A percentile compares a stretch with the other conserved stretches of the same genome.
Conservation (phyloP, 2,888 invertebrate species). For the Eupithecia pulchellata region DNA sequence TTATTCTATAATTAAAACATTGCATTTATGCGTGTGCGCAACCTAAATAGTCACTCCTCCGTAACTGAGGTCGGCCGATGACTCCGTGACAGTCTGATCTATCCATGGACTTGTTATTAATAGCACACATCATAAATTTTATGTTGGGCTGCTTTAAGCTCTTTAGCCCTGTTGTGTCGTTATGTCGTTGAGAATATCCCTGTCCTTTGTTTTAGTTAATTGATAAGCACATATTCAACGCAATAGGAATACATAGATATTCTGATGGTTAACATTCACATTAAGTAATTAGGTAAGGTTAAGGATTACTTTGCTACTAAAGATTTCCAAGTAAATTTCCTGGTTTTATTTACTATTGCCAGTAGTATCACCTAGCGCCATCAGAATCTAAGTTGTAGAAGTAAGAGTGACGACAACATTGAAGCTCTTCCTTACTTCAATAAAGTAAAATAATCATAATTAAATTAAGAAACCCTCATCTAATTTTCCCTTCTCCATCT, state of each 20-base stretch:
- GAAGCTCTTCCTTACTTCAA: not conserved
- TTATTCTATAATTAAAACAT: constrained; percentile 47
- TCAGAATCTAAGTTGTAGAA: not conserved
- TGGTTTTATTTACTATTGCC: not conserved
- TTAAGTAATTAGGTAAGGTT: not conserved
- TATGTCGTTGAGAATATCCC: not conserved
- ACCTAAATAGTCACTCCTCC: constrained; percentile 45
- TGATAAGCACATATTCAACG: not conserved
- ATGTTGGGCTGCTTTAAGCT: constrained; percentile 20
- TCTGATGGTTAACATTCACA: not conserved
- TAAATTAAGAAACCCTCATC: not conserved
- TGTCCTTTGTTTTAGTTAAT: not conserved
- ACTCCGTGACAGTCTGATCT: constrained; percentile 46
- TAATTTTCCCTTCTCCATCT: constrained; percentile 36
- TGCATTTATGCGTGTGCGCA: constrained; percentile 46
- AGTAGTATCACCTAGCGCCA: not conserved
- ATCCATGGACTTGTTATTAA: constrained; percentile 45
- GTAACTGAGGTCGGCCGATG: constrained; percentile 48
- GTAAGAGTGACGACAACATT: not conserved
- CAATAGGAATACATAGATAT: not conserved
- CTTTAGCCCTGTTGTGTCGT: not conserved
- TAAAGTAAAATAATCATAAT: not conserved
- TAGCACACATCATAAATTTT: constrained; percentile 39
- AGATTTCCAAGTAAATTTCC: not conserved
- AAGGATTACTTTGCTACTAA: not conserved